Percentiles rank a stretch among this genome's conserved stretches.
Evolutionary conservation across 1,140 invertebrate species (phyloP).

Genomic region (Cataglyphis hispanica): DNA sequence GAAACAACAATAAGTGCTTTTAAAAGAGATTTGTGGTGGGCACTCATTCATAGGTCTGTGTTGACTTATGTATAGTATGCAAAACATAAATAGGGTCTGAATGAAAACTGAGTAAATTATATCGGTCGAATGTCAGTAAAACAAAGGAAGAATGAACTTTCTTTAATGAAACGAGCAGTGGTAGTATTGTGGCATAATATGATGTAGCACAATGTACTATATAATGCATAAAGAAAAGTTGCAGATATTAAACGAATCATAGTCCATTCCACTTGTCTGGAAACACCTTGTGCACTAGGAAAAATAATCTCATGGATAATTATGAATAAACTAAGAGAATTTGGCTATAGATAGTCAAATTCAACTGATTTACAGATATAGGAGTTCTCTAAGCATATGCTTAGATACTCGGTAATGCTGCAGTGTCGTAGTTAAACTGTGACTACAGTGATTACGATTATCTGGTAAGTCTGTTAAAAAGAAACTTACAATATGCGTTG

Average conservation of each 20-base stretch:
- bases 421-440: conserved; percentile 54
- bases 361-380: conserved; percentile 69
- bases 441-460: conserved; percentile 42
- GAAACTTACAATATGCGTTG: conserved; percentile 51
- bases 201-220: conserved; percentile 77
- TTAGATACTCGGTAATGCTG: conserved; percentile 56
- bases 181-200: conserved; percentile 81
- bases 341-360: conserved; percentile 72
- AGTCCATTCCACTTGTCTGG: conserved; percentile 82
- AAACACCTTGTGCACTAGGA: conserved; percentile 73
- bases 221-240: conserved; percentile 81
- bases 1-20: conserved; percentile 66
- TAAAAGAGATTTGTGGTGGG: conserved; percentile 76
- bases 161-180: conserved; percentile 73
- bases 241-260: conserved; percentile 78
- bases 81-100: conserved; percentile 60
- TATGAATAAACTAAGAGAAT: conserved; percentile 69
- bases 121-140: conserved; percentile 44
- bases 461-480: conserved; percentile 50
- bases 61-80: conserved; percentile 80
- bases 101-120: conserved; percentile 42
- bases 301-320: conserved; percentile 57
- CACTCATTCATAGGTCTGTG: conserved; percentile 80
- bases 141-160: conserved; percentile 78
- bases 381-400: conserved; percentile 58